Base-by-base conservation (phyloP, 2,888 invertebrate species). In the Sylvicola cinctus region DNA sequence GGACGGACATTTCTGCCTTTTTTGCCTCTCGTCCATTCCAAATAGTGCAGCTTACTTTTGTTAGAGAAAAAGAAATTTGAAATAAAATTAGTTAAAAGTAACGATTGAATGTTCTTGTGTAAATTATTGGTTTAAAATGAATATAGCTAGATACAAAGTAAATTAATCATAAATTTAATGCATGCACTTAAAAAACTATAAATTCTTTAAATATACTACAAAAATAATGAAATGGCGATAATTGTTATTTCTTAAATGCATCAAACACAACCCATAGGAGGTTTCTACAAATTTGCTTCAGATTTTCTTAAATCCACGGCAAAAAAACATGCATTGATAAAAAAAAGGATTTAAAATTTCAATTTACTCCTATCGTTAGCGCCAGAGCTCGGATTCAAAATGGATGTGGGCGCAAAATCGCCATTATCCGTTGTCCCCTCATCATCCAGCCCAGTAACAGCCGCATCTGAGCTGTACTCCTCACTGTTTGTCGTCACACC, bases 11-110 rank as follows among this genome's bases (percentile, higher is more conserved):
- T 54, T 93, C 88, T 1, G 87, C 84, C 52, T 93, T 91, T 49
- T 90, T 81, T 16, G 83, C 75, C 40, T 90, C 87, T 6, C 78
- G 72, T 20, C 74, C 71, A 50, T 90, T 87, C 91, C 93, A 95
- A 60, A 95, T 79, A 33, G 88, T 85, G 52, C 93, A 95, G 47
- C 85, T 90, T 39, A 93, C 91, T 90, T 55, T 20, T 20, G 20
- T 20, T 20, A 20, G 20, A 8, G 20, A 20, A 20, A 8, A 20
- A 20, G 31, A 23, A 28, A 14, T 29, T 34, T 26, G 34, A 26
- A 35, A 14, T 12, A 32, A 20, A 8, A 31, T 15, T 26, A 31
- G 14, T 29, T 15, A 15, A 20, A 7, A 30, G 40, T 33, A 35
- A 29, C 20, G 20, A 20, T 20, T 20, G 20, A 8, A 20, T 6